phyloP scores from a whole-genome alignment of 2,113 vertebrate species.

The Nothocercus nigrocapillus region DNA sequence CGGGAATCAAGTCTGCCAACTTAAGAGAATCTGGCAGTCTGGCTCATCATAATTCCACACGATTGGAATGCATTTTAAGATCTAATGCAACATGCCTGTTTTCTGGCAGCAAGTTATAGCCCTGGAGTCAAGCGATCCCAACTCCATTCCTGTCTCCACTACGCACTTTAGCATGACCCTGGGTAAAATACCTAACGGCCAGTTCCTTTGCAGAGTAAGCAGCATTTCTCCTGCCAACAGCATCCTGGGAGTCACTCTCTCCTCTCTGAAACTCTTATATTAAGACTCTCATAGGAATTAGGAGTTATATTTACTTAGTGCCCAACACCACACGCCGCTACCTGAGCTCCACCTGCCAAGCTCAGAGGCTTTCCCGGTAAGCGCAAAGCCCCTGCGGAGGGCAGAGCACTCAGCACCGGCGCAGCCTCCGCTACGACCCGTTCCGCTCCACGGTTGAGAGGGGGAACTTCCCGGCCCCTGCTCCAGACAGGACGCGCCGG shows the following conservation, averaged over 20 bases:
- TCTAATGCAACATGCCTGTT: constrained; percentile 20
- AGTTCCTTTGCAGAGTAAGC: neutral
- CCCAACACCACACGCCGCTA: rapidly evolving
- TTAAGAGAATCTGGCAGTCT: constrained; percentile 23
- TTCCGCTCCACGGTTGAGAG: neutral
- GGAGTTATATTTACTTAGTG: neutral
- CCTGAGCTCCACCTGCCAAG: neutral
- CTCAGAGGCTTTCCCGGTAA: neutral
- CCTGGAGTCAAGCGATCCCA: neutral
- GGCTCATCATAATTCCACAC: constrained; percentile 60
- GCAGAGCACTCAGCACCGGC: rapidly evolving
- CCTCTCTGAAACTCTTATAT: neutral
- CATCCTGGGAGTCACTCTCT: neutral
- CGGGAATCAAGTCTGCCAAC: constrained; percentile 39
- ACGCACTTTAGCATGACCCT: neutral
- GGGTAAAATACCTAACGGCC: neutral
- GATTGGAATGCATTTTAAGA: constrained; percentile 59
- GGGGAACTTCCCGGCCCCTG: neutral
- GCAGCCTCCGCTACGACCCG: neutral
- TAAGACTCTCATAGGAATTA: neutral
- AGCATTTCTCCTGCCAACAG: neutral
- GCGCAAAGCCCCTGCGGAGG: neutral
- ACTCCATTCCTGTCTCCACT: neutral
- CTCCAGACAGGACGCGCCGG: neutral
- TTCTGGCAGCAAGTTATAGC: neutral